Evolutionary conservation across 2,888 invertebrate species (phyloP).

Genomic region (Pammene aurita): DNA sequence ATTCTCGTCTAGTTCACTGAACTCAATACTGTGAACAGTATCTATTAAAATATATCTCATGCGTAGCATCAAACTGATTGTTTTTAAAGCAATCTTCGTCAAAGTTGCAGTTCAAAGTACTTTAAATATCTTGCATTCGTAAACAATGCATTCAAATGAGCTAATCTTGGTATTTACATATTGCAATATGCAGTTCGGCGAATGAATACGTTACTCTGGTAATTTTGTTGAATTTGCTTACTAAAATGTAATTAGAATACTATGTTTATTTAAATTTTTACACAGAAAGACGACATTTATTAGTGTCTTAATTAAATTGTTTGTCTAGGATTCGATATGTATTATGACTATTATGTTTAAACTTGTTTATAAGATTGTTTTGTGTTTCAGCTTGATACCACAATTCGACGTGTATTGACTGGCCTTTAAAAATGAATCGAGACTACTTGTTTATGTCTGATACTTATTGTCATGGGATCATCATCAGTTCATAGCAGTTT

Average conservation of each 20-base stretch:
- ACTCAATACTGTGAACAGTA: neutral
- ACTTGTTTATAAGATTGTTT: neutral
- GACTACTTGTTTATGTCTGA: too few relatives aligned
- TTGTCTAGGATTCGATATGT: neutral
- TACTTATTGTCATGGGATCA: neutral
- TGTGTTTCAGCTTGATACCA: too few relatives aligned
- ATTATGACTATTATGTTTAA: neutral
- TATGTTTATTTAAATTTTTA: neutral
- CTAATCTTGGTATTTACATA: slow-evolving; percentile 25
- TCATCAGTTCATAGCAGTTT: neutral
- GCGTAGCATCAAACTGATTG: neutral
- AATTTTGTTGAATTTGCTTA: slow-evolving; percentile 13
- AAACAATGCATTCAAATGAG: slow-evolving; percentile 30
- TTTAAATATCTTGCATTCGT: slow-evolving; percentile 15
- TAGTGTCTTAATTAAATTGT: neutral
- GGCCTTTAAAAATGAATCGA: too few relatives aligned
- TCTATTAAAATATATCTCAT: neutral
- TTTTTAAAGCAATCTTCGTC: neutral
- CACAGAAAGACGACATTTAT: neutral
- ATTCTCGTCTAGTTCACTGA: slow-evolving; percentile 20
- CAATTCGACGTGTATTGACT: too few relatives aligned
- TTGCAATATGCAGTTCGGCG: slow-evolving; percentile 24
- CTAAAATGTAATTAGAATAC: neutral
- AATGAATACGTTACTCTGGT: neutral
- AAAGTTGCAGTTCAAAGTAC: slow-evolving; percentile 18